phyloP scores from a whole-genome alignment of 2,888 invertebrate genomes.

The Sphaerophoria taeniata region DNA sequence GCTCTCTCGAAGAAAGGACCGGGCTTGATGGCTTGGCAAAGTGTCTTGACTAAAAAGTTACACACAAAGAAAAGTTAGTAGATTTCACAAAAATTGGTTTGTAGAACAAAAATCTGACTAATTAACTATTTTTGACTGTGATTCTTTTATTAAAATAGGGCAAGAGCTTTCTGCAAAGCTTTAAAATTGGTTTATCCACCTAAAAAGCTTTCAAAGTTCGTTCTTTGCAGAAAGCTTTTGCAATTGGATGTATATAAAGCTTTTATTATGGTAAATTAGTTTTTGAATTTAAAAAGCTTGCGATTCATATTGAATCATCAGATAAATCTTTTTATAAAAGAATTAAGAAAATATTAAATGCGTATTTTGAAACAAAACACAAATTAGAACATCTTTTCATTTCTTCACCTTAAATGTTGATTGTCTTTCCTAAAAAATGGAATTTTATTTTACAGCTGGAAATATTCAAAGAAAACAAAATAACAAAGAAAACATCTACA shows the following conservation, averaged over 20 bases:
- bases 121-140: conserved; percentile 49
- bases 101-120: conserved; percentile 44
- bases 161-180: conserved; percentile 34
- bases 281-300: conserved; percentile 38
- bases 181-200: background rate
- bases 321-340: conserved; percentile 40
- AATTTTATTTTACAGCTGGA: conserved; percentile 70
- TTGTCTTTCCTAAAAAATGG: conserved; percentile 50
- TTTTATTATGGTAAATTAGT: conserved; percentile 45
- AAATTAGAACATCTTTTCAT: conserved; percentile 46
- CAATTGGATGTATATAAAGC: conserved; percentile 11
- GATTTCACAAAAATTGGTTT: conserved; percentile 57
- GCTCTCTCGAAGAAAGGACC: conserved; percentile 68
- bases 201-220: background rate
- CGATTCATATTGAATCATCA: conserved; percentile 72
- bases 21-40: conserved; percentile 71
- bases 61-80: conserved; percentile 70
- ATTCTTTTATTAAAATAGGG: conserved; percentile 25
- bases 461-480: conserved; percentile 26
- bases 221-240: conserved; percentile 41
- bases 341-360: conserved; percentile 58
- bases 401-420: background rate
- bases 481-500: conserved; percentile 47
- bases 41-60: conserved; percentile 65
- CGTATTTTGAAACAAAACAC: conserved; percentile 44